Evolutionary conservation across 2,888 invertebrate genomes (phyloP), one percentile per base, ranked within the genome.

Genomic region (Strigamia transsilvanica): DNA sequence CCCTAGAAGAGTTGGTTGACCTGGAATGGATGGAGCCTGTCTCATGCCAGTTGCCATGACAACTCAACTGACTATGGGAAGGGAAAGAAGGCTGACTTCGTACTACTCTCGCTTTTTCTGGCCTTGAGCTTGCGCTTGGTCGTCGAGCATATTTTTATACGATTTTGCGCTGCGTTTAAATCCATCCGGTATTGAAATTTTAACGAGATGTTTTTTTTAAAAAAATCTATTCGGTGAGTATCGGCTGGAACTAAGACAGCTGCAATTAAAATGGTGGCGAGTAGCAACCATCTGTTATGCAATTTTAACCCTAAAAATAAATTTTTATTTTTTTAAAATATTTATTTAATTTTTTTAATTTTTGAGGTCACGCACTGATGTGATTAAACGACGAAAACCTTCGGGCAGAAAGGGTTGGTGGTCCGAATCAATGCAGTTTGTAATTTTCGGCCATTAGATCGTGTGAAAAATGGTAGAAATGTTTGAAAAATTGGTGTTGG

Each of bases 11-110:
- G 61, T 61, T 61, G 61, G 61, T 61, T 61, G 61, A 61, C 61
- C 61, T 21, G 61, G 18, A 61, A 61, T 61, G 61, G 61, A 61
- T 61, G 61, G 61, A 61, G 61, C 61, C 61, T 61, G 61, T 61
- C 61, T 61, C 18, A 18, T 61, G 21, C 23, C 18, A 61, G 61
- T 61, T 23, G 61, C 21, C 61, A 61, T 61, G 61, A 23, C 61
- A 61, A 61, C 61, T 23, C 61, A 61, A 61, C 61, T 61, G 61
- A 61, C 18, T 61, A 18, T 61, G 61, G n/a, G 61, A 51, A 38
- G 15, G 15, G 42, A 42, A 56, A n/a, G 61, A 51, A 51, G 18
- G 21, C 23, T 61, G 61, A 61, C 61, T 61, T 18, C 61, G 18
- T 61, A 15, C 18, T 18, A 23, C 61, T 61, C 23, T 61, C 18